A percentile compares a stretch with the other conserved stretches of the same genome.
Conservation (phyloP, 2,888 invertebrate genomes). For the Linnaemya vulpina region DNA sequence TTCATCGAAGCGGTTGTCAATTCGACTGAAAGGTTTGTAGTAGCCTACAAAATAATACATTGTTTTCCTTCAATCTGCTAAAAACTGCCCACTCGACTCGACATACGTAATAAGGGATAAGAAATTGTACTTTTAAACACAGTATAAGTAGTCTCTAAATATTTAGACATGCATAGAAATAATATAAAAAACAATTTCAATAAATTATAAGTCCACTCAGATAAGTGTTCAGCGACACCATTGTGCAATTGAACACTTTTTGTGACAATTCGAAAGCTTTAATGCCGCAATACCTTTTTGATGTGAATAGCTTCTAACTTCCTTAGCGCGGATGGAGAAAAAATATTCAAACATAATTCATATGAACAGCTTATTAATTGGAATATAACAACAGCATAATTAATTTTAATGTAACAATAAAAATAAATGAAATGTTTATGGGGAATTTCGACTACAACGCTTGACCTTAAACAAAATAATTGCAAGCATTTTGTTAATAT, state of each 20-base stretch:
- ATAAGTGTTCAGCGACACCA: too few relatives aligned
- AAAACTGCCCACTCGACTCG: too few relatives aligned
- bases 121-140: too few relatives aligned
- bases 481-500: neutral
- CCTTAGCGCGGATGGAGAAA: slow-evolving; percentile 24
- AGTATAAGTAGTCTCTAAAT: too few relatives aligned
- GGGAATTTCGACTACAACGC: slow-evolving; percentile 5
- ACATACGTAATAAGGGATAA: too few relatives aligned
- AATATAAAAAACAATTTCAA: too few relatives aligned
- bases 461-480: slow-evolving; percentile 41
- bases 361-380: slow-evolving; percentile 46
- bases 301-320: slow-evolving; percentile 44
- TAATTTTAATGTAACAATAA: slow-evolving; percentile 31
- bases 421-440: slow-evolving; percentile 10
- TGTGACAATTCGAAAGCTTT: slow-evolving; percentile 35
- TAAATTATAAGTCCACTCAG: too few relatives aligned
- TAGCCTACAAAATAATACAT: too few relatives aligned
- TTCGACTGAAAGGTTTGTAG: too few relatives aligned
- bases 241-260: neutral
- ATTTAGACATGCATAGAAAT: too few relatives aligned
- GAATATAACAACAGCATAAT: slow-evolving; percentile 57
- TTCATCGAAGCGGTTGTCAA: too few relatives aligned
- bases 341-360: slow-evolving; percentile 32
- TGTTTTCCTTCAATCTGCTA: too few relatives aligned
- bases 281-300: slow-evolving; percentile 37